phyloP scores from a whole-genome alignment of 92 coral and sea anemone genomes.

The Porites evermanni region DNA sequence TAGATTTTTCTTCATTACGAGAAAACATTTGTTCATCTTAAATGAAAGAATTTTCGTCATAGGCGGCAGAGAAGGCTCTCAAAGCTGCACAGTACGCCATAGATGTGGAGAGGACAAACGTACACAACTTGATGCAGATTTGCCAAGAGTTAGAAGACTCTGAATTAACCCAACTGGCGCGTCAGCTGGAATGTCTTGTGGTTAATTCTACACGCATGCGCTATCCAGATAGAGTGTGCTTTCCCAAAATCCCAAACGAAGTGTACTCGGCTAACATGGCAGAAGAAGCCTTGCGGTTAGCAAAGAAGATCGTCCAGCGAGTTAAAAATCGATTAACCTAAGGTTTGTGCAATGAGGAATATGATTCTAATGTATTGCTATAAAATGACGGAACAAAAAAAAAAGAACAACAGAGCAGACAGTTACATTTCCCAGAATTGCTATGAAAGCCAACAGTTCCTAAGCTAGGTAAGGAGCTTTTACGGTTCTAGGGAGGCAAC shows the following conservation, averaged over 20 bases:
- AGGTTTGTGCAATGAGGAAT: neutral
- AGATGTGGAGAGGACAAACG: constrained; percentile 48
- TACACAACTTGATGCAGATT: constrained; percentile 36
- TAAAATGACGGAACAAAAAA: no score
- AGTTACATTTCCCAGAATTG: no score
- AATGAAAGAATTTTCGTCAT: neutral
- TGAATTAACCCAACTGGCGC: constrained; percentile 38
- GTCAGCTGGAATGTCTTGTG: constrained; percentile 39
- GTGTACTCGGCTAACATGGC: constrained; percentile 32
- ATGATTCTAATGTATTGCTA: neutral
- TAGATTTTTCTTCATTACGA: no score
- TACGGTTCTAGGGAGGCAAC: no score
- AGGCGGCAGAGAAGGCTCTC: constrained; percentile 76
- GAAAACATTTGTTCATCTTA: neutral
- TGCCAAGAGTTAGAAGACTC: constrained; percentile 18
- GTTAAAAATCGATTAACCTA: neutral
- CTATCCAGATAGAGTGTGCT: constrained; percentile 67
- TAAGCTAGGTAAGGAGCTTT: no score
- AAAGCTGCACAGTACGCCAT: constrained; percentile 67
- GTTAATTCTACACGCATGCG: constrained; percentile 78
- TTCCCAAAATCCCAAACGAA: constrained; percentile 75
- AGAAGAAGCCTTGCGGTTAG: neutral
- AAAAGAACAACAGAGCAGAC: no score
- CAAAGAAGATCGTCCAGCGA: neutral
- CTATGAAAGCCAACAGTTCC: no score